phyloP scores from a whole-genome alignment of 2,888 invertebrate species.

The Acanthopleura granulata region DNA sequence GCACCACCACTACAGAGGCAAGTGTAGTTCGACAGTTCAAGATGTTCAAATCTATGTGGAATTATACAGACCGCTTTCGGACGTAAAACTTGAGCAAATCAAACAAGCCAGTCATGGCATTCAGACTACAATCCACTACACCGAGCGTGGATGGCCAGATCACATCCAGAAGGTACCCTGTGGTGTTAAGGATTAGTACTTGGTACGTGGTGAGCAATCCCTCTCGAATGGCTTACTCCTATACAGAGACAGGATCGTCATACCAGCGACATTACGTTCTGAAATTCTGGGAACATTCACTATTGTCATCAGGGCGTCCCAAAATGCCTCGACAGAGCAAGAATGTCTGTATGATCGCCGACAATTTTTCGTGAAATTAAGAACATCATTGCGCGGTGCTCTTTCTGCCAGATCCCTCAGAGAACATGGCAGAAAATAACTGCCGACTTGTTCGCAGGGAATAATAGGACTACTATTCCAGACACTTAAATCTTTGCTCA shows the following conservation, averaged over 20 bases:
- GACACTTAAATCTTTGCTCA: slow-evolving; percentile 29
- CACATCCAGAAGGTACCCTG: slow-evolving; percentile 6
- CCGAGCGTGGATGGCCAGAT: slow-evolving; percentile 31
- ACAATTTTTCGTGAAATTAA: slow-evolving; percentile 29
- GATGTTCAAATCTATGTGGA: no score
- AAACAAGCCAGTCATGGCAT: slow-evolving; percentile 19
- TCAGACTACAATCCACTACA: slow-evolving; percentile 20
- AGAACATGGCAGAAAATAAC: slow-evolving; percentile 33
- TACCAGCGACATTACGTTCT: no score
- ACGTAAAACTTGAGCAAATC: slow-evolving; percentile 25
- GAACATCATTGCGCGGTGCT: slow-evolving; percentile 24
- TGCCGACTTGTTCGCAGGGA: slow-evolving; percentile 33
- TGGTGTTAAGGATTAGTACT: no score
- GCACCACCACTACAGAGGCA: neutral
- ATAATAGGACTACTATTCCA: slow-evolving; percentile 33
- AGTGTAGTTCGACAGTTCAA: no score
- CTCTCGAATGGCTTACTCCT: slow-evolving; percentile 37
- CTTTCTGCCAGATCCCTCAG: slow-evolving; percentile 27
- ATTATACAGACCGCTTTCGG: no score
- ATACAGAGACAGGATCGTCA: no score
- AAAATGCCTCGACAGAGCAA: no score
- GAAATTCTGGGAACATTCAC: no score
- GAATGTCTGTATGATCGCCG: no score
- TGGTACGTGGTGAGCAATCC: neutral
- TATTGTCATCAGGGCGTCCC: no score